Evolutionary conservation across 2,797 vertebrate genomes (phyloP), one percentile per base, ranked within the genome.

Genomic region (Podarcis siculus): DNA sequence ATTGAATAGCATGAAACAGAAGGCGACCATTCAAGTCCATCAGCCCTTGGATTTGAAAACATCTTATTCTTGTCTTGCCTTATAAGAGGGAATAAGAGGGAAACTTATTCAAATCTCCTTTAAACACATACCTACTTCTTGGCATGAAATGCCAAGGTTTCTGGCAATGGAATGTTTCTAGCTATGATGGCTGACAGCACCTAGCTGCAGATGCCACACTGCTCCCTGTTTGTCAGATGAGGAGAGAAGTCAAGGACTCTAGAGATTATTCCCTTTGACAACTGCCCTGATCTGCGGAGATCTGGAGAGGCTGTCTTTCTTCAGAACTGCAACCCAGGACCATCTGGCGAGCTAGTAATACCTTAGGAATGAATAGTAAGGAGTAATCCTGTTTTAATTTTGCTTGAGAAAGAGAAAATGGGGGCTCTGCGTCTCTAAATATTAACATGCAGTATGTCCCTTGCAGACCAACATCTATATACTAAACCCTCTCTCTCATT

Each of bases 191-290:
- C 30, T 85, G 58, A 61, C 23, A 83, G 45, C 45, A 79, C 82
- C 21, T 67, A 72, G 13, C 37, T 35, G 79, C 5, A 61, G 64
- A 77, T n/a, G 37, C 75, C 35, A 58, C 19, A 79, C 19, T 45
- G 37, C 82, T 84, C 30, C 66, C 66, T 73, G 82, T 85, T 64
- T n/a, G 42, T 67, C 21, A 23, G 9, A 58, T 4, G 77, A 42
- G 42, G 21, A 55, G 19, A 77, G 58, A 83, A 69, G 42, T 69
- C 45, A 45, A 35, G 25, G 15, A n/a, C 55, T 72, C 85, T 12
- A 72, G 66, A 80, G 37, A 58, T 84, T 78, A 66, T 79, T 79
- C 30, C 49, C 25, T 55, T 81, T 85, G 67, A 79, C 39, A 79
- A 17, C 73, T 49, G 12, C 23, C 82, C 66, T 78, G 45, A 30